Conservation (phyloP, 2,888 invertebrate genomes). For the Agonopterix arenella region DNA sequence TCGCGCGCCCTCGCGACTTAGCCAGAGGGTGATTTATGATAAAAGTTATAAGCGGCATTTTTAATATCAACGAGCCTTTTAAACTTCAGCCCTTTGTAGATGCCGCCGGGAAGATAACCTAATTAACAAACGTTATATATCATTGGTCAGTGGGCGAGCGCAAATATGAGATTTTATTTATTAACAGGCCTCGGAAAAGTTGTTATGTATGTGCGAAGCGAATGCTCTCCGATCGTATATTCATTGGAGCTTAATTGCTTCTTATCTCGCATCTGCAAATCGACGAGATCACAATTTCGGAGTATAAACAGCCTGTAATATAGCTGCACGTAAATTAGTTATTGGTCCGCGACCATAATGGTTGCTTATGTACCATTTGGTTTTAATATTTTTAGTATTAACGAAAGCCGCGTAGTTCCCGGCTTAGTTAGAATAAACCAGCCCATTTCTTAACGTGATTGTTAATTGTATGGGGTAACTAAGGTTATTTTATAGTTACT, state of each 20-base stretch:
- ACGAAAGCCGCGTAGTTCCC: too few relatives aligned
- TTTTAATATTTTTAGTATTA: too few relatives aligned
- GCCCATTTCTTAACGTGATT: too few relatives aligned
- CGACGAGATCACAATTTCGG: constrained; percentile 43
- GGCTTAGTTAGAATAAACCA: too few relatives aligned
- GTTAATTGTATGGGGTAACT: too few relatives aligned
- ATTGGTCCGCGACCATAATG: too few relatives aligned
- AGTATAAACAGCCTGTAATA: constrained; percentile 23
- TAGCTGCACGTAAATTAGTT: not conserved
- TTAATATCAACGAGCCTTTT: constrained; percentile 73
- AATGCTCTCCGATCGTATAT: constrained; percentile 28
- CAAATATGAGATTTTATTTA: constrained; percentile 63
- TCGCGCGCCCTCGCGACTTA: constrained; percentile 61
- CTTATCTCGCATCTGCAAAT: constrained; percentile 46
- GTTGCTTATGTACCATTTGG: too few relatives aligned
- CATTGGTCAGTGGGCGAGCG: constrained; percentile 50
- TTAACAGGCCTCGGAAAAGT: constrained; percentile 37
- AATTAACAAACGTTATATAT: constrained; percentile 73
- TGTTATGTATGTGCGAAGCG: constrained; percentile 30
- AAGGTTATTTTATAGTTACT: too few relatives aligned
- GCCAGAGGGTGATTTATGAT: constrained; percentile 73
- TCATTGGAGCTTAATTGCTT: constrained; percentile 41
- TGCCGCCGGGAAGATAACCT: constrained; percentile 70
- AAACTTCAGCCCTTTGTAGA: constrained; percentile 58
- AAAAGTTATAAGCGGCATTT: constrained; percentile 68